A percentile compares a stretch with the other conserved stretches of the same genome.
phyloP scores from a whole-genome alignment of 2,888 invertebrate genomes.

The Himalopsyche kuldschensis region DNA sequence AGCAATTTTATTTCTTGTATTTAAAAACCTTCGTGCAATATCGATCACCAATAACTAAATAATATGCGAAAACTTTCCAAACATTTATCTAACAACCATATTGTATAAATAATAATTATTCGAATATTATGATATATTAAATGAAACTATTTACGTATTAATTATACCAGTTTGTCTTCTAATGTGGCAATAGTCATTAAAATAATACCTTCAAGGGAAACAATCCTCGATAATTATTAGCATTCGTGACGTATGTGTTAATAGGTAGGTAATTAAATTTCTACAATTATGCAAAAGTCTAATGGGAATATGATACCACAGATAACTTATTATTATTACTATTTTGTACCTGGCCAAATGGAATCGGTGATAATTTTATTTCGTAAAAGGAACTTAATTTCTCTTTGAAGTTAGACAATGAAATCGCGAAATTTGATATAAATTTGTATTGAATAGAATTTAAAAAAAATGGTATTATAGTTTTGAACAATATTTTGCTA shows the following conservation, averaged over 20 bases:
- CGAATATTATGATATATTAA: no score
- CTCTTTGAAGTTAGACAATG: neutral
- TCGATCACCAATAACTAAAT: no score
- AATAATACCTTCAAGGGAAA: neutral
- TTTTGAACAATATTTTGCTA: no score
- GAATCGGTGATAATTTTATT: neutral
- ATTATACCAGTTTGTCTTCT: neutral
- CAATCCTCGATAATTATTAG: neutral
- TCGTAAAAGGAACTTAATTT: neutral
- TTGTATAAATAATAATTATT: no score
- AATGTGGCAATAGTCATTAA: neutral
- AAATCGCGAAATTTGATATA: no score
- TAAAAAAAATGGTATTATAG: no score
- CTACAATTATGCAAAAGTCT: neutral
- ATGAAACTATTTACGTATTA: neutral
- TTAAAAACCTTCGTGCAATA: no score
- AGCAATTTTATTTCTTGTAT: no score
- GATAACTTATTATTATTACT: neutral
- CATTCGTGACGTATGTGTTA: neutral
- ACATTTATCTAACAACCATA: no score
- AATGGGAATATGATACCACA: no score
- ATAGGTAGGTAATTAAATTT: neutral
- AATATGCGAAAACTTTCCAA: no score
- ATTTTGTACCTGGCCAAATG: neutral
- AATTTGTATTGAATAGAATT: no score